These are phyloP conservation scores for Caracal caracal DNA, from an alignment of 2,113 vertebrate genomes.

Conservation along the genomic window DNA sequence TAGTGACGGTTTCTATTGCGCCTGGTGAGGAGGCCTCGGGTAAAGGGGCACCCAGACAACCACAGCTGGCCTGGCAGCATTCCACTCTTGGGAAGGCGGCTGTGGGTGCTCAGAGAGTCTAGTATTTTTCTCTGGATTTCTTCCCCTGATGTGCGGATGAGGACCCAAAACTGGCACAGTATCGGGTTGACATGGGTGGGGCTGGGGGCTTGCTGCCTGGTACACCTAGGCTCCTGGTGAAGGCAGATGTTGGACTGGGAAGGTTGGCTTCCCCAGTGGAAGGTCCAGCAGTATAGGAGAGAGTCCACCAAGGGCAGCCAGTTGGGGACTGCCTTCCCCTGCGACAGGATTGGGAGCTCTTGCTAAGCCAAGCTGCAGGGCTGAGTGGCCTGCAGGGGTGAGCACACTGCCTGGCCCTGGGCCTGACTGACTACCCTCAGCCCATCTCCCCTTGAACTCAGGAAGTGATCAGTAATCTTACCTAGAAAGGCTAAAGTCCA, in stretches of 20 bases:
- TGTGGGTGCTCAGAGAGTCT: neutral
- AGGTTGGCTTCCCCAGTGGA: neutral
- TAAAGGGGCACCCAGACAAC: neutral
- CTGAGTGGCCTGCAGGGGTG: neutral
- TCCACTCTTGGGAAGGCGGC: neutral
- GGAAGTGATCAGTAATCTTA: neutral
- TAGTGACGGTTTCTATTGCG: neutral
- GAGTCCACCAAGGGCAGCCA: neutral
- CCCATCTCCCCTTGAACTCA: neutral
- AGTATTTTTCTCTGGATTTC: neutral
- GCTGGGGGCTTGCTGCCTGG: neutral
- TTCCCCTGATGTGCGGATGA: neutral
- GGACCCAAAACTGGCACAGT: neutral
- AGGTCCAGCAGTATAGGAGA: neutral
- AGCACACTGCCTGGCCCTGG: neutral
- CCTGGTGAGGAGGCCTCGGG: neutral
- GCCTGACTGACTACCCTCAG: neutral
- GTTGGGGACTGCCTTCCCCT: neutral
- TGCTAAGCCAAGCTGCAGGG: neutral
- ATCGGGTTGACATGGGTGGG: neutral
- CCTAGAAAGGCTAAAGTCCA: neutral
- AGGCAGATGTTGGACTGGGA: neutral
- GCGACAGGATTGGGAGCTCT: neutral
- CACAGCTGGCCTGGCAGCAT: accelerated
- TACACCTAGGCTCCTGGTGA: neutral